phyloP scores from a whole-genome alignment of 2,113 vertebrate species.

The Pterocles orientalis region DNA sequence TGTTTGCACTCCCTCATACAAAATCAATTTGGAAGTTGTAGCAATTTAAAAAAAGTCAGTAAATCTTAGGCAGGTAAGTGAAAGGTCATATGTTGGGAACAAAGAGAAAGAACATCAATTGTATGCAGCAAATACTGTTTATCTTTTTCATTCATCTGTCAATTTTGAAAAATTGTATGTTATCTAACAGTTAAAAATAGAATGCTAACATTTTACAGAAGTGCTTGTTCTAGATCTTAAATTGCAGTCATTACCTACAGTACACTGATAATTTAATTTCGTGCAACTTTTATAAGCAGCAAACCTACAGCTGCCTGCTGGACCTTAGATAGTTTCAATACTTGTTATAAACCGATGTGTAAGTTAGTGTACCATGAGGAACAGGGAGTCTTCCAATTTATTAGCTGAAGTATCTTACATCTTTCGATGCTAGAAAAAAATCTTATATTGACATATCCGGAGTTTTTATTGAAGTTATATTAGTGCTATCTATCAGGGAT shows the following conservation, averaged over 20 bases:
- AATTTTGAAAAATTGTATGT: not conserved
- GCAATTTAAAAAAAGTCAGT: not conserved
- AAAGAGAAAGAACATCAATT: not conserved
- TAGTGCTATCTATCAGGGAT: slow-evolving; percentile 97
- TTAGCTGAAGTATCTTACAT: slow-evolving; percentile 80
- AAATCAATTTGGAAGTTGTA: not conserved
- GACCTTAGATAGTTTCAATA: slow-evolving; percentile 68
- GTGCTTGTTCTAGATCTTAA: not conserved
- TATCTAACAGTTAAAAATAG: not conserved
- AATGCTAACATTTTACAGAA: not conserved
- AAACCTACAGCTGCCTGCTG: slow-evolving; percentile 42
- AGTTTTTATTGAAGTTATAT: slow-evolving; percentile 98
- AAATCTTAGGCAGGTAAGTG: not conserved
- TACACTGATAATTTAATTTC: slow-evolving; percentile 22
- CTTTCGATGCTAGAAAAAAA: slow-evolving; percentile 74
- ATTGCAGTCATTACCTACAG: not conserved
- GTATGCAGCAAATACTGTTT: not conserved
- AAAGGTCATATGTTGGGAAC: not conserved
- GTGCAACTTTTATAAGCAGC: slow-evolving; percentile 13
- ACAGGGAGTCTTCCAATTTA: slow-evolving; percentile 77
- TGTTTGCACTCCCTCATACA: not conserved
- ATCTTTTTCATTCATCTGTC: not conserved
- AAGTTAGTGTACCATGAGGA: slow-evolving; percentile 77
- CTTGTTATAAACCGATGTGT: slow-evolving; percentile 75
- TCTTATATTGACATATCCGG: slow-evolving; percentile 91